Base-by-base conservation (phyloP, 92 coral and sea anemone genomes). In the Nematostella vectensis region DNA sequence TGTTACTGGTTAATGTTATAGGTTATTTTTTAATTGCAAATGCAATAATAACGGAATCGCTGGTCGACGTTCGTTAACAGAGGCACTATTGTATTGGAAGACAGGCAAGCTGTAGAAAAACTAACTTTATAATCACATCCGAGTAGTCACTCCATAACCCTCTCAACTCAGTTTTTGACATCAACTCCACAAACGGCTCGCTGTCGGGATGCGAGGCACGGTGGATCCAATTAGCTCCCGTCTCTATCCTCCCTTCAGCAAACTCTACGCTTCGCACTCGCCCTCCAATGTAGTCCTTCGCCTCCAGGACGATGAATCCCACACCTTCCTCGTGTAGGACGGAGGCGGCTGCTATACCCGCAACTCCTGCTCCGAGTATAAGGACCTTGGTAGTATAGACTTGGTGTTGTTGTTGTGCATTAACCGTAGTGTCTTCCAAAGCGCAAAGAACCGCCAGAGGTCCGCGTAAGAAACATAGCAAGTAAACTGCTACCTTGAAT, bases 191-290 rank as follows among this genome's bases (percentile, higher is more conserved):
- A 42, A 77, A 27, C 15, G 83, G 78, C 27, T 8, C 44, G 45
- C 61, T 76, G 4, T 67, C 55, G 0, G 58, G 48, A 27, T 77
- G 70, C 3, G 67, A 63, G 1, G 70, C 78, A 27, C 31, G 67
- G 26, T 88, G 96, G 16, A 88, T 64, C 96, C 96, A 88, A 60
- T 79, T 88, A 1, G 96, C 96, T 0, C 96, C 96, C 15, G 69
- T 76, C 57, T 80, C 96, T 18, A 88, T 50, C 8, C 58, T 67
- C 3, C 64, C 51, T 13, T 78, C 87, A 3, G 72, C 70, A 15
- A 79, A 74, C 2, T 65, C 57, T 0, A 58, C 55, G 25, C 40
- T 53, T 42, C 79, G 78, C 1, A 68, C 67, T 15, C 96, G 73
- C 0, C 96, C 96, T 27, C 96, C 96, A 37, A 88, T 67, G 60